Conservation (phyloP, 2,113 vertebrate species). For the Irena cyanogastra region DNA sequence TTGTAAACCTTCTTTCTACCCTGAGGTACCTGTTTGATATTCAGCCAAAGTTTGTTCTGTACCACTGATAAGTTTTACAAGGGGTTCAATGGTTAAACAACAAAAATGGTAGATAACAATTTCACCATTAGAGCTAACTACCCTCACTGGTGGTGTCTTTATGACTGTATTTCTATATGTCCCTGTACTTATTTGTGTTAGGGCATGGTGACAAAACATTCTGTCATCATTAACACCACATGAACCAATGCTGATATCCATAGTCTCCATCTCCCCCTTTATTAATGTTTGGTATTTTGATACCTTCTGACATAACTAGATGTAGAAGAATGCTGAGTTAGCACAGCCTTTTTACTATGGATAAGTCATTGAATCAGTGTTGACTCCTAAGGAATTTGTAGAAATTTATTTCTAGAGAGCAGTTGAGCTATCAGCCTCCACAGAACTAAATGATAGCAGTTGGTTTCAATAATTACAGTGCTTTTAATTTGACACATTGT, state of each 20-base stretch:
- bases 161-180: fast-evolving
- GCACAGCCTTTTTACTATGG: not conserved
- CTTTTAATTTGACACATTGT: not conserved
- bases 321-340: not conserved
- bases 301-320: not conserved
- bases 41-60: not conserved
- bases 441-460: not conserved
- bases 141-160: not conserved
- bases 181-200: not conserved
- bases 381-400: conserved; percentile 4
- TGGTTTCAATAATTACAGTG: not conserved
- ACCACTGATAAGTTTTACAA: not conserved
- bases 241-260: not conserved
- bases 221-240: not conserved
- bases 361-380: not conserved
- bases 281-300: not conserved
- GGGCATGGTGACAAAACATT: not conserved
- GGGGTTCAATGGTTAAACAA: not conserved
- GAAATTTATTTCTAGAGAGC: not conserved
- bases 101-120: not conserved
- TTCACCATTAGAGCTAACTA: not conserved
- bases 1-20: not conserved
- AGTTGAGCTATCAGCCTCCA: not conserved
- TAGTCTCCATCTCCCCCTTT: not conserved
- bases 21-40: not conserved